These are phyloP conservation scores for Echeneis naucrates DNA, from an alignment of 2,797 vertebrate species.

Conservation along the genomic window DNA sequence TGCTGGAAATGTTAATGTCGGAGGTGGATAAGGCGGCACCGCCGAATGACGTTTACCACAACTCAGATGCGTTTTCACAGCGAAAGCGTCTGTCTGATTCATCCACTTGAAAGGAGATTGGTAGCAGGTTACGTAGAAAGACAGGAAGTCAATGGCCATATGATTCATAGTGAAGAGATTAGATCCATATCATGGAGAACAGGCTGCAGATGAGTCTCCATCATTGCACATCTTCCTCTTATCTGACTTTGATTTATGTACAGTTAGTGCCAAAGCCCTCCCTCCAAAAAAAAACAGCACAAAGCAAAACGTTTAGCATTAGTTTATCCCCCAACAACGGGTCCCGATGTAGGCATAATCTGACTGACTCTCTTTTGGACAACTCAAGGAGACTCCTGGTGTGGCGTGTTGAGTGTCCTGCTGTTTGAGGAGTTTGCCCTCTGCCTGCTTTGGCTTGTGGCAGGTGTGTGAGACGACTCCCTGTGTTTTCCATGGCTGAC, in stretches of 20 bases:
- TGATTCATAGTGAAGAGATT: constrained; percentile 68
- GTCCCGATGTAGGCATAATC: constrained; percentile 23
- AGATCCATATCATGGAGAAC: constrained; percentile 66
- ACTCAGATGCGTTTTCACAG: constrained; percentile 19
- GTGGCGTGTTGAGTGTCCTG: constrained; percentile 32
- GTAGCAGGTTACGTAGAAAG: constrained; percentile 33
- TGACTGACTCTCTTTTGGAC: constrained; percentile 43
- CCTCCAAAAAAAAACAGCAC: constrained; percentile 17
- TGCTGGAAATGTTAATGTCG: constrained; percentile 49
- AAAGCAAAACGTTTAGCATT: constrained; percentile 41
- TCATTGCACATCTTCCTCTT: constrained; percentile 58
- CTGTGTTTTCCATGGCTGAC: constrained; percentile 70
- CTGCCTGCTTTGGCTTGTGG: constrained; percentile 35
- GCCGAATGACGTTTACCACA: constrained; percentile 1
- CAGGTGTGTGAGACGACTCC: constrained; percentile 59
- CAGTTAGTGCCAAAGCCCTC: constrained; percentile 32
- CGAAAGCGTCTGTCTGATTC: constrained; percentile 27
- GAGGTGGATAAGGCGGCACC: constrained; percentile 30
- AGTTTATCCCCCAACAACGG: constrained; percentile 62
- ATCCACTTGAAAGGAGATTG: constrained; percentile 47
- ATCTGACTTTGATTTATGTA: constrained; percentile 73
- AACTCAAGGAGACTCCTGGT: constrained; percentile 67
- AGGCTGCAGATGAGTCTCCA: constrained; percentile 48
- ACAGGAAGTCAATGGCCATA: constrained; percentile 56
- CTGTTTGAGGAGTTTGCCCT: constrained; percentile 54